These are phyloP conservation scores for Epinotia nisella DNA, from an alignment of 2,888 invertebrate genomes.

Conservation along the genomic window DNA sequence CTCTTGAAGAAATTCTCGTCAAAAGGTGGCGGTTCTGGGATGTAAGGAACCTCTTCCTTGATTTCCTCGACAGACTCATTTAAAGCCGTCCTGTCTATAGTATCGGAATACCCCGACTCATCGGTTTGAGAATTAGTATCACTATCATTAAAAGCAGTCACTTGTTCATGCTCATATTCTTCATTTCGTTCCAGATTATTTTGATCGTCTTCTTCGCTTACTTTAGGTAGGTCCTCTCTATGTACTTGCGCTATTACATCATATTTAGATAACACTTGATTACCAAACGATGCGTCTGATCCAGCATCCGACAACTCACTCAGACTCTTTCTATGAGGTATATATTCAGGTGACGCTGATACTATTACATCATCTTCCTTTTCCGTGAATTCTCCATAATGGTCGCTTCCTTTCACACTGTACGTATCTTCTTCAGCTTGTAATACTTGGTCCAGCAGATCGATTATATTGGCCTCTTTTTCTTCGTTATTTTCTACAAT, in stretches of 20 bases:
- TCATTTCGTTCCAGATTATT: slow-evolving; percentile 44
- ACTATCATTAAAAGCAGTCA: slow-evolving; percentile 72
- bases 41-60: slow-evolving; percentile 61
- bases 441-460: slow-evolving; percentile 77
- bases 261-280: slow-evolving; percentile 80
- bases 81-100: slow-evolving; percentile 67
- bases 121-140: slow-evolving; percentile 76
- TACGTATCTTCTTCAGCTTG: slow-evolving; percentile 81
- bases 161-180: slow-evolving; percentile 60
- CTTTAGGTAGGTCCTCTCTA: slow-evolving; percentile 80
- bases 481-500: slow-evolving; percentile 72
- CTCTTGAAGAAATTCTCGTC: slow-evolving; percentile 62
- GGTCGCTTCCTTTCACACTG: slow-evolving; percentile 59
- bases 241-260: slow-evolving; percentile 85
- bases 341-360: slow-evolving; percentile 51
- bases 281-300: slow-evolving; percentile 76
- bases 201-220: slow-evolving; percentile 73
- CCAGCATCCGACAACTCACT: slow-evolving; percentile 77
- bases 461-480: slow-evolving; percentile 80
- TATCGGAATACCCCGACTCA: slow-evolving; percentile 80
- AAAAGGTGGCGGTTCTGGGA: slow-evolving; percentile 75
- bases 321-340: slow-evolving; percentile 69
- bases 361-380: slow-evolving; percentile 55
- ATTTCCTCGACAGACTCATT: slow-evolving; percentile 65
- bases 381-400: slow-evolving; percentile 70